phyloP scores from a whole-genome alignment of 2,888 invertebrate genomes.

The Lagria hirta region DNA sequence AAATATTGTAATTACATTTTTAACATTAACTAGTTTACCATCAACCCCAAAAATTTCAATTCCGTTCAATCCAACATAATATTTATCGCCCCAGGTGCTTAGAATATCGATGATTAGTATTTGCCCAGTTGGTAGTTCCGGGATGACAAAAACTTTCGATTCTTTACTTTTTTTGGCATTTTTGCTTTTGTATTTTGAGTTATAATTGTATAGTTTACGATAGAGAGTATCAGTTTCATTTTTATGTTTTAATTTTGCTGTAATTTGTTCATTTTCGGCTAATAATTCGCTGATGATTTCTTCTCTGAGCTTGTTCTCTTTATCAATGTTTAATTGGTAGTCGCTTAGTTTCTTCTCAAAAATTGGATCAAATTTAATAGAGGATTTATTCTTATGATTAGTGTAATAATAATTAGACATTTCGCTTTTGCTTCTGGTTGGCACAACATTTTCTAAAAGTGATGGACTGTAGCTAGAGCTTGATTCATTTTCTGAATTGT shows the following conservation, averaged over 20 bases:
- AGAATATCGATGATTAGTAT: slow-evolving; percentile 67
- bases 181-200: slow-evolving; percentile 31
- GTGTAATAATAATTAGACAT: slow-evolving; percentile 44
- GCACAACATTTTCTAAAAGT: slow-evolving; percentile 28
- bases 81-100: slow-evolving; percentile 78
- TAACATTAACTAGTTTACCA: slow-evolving; percentile 62
- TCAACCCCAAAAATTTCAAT: slow-evolving; percentile 70
- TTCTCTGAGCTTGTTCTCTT: slow-evolving; percentile 46
- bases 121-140: slow-evolving; percentile 72
- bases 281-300: slow-evolving; percentile 48
- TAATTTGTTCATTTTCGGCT: slow-evolving; percentile 45
- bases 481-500: slow-evolving; percentile 24
- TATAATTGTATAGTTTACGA: slow-evolving; percentile 18
- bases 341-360: slow-evolving; percentile 37
- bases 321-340: slow-evolving; percentile 45
- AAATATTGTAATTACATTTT: slow-evolving; percentile 59
- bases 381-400: slow-evolving; percentile 32
- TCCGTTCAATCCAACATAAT: slow-evolving; percentile 77
- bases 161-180: slow-evolving; percentile 5
- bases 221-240: slow-evolving; percentile 12
- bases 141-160: slow-evolving; percentile 63
- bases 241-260: slow-evolving; percentile 24
- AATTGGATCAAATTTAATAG: slow-evolving; percentile 14
- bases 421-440: slow-evolving; percentile 42
- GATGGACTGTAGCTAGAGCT: slow-evolving; percentile 35